phyloP scores from a whole-genome alignment of 2,113 vertebrate genomes.

The Cavia aperea region DNA sequence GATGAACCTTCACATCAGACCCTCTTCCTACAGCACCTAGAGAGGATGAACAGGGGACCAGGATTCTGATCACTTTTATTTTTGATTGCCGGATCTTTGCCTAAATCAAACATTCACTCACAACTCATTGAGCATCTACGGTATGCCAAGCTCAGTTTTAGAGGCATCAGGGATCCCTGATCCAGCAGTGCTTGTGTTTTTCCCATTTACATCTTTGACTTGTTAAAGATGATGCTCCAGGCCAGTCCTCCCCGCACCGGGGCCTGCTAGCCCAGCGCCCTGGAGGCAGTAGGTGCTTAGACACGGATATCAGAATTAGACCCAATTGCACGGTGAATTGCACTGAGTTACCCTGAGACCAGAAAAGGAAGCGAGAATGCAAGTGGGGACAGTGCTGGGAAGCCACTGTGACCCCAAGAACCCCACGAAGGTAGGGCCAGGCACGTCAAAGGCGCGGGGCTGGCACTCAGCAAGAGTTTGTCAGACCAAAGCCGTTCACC shows the following conservation, averaged over 20 bases:
- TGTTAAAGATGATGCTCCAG: not conserved
- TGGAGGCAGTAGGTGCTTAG: not conserved
- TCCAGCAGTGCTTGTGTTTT: no score
- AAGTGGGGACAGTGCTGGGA: not conserved
- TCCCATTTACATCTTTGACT: not conserved
- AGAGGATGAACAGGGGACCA: not conserved
- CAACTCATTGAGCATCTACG: no score
- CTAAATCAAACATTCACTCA: not conserved
- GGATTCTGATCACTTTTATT: not conserved
- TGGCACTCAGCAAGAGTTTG: not conserved
- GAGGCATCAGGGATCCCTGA: accelerated
- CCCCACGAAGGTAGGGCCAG: accelerated
- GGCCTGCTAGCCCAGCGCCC: not conserved
- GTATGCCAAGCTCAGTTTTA: accelerated
- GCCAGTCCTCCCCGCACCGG: no score
- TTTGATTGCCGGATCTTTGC: not conserved
- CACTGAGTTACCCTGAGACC: not conserved
- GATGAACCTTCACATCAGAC: accelerated
- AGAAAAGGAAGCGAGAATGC: not conserved
- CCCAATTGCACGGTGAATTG: accelerated
- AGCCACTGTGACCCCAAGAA: not conserved
- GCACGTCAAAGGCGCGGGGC: accelerated
- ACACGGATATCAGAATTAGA: accelerated
- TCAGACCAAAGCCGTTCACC: not conserved
- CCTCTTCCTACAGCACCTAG: not conserved